Evolutionary conservation across 2,888 invertebrate species (phyloP).

Genomic region (Latheticus oryzae): DNA sequence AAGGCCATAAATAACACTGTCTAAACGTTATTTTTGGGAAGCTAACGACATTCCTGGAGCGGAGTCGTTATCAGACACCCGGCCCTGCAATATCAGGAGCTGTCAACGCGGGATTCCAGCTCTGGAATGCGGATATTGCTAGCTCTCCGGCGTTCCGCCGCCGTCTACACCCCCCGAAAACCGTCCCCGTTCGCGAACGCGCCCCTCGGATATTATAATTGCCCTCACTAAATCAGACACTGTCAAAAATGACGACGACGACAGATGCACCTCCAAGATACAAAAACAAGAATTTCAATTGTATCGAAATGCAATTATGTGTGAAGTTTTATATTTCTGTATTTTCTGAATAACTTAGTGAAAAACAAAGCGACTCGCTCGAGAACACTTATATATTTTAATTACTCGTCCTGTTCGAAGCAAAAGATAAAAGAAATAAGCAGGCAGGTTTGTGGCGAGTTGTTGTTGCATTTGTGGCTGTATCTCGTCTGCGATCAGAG

Average conservation of each 20-base stretch:
- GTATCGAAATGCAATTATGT: too few relatives aligned
- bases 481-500: slow-evolving; percentile 53
- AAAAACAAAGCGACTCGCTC: too few relatives aligned
- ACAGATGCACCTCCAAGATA: slow-evolving; percentile 9
- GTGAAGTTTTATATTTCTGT: too few relatives aligned
- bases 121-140: slow-evolving; percentile 65
- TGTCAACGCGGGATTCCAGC: slow-evolving; percentile 60
- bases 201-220: slow-evolving; percentile 46
- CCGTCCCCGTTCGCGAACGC: slow-evolving; percentile 32
- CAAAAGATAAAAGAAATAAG: slow-evolving; percentile 44
- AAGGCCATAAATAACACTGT: slow-evolving; percentile 65
- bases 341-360: too few relatives aligned
- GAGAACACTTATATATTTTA: slow-evolving; percentile 39
- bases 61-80: slow-evolving; percentile 63
- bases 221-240: slow-evolving; percentile 45
- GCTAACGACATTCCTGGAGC: slow-evolving; percentile 66
- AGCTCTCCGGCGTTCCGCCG: slow-evolving; percentile 50
- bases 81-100: slow-evolving; percentile 61
- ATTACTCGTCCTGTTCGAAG: slow-evolving; percentile 29
- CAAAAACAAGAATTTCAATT: slow-evolving; percentile 1
- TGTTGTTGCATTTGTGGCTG: slow-evolving; percentile 52
- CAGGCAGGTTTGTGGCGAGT: slow-evolving; percentile 50
- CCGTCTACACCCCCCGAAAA: slow-evolving; percentile 40
- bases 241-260: slow-evolving; percentile 29
- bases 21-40: slow-evolving; percentile 66